These are phyloP conservation scores for Myocastor coypus DNA, from an alignment of 2,113 vertebrate genomes.

Conservation along the genomic window DNA sequence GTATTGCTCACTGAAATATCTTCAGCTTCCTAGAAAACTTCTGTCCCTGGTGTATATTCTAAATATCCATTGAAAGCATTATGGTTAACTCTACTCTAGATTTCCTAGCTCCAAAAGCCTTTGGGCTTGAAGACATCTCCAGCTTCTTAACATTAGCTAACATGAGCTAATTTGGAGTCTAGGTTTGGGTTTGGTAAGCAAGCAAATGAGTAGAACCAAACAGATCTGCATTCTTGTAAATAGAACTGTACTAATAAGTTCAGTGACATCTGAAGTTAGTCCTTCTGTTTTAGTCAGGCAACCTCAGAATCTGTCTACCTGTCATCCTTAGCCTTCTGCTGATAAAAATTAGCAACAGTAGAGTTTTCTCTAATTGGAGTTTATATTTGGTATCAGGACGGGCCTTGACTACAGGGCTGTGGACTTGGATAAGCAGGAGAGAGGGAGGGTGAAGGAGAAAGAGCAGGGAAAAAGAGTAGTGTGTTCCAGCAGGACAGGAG, in stretches of 20 bases:
- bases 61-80: conserved; percentile 18
- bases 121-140: conserved; percentile 33
- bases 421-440: background rate
- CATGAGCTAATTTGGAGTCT: background rate
- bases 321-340: background rate
- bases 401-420: background rate
- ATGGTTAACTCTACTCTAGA: background rate
- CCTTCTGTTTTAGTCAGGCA: conserved; percentile 27
- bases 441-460: background rate
- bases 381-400: background rate
- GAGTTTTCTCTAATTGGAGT: background rate
- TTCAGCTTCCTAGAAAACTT: background rate
- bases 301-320: background rate
- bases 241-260: background rate
- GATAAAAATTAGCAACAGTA: background rate
- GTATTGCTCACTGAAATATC: background rate
- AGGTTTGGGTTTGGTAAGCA: conserved; percentile 11
- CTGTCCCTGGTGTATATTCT: background rate
- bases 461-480: background rate
- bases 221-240: conserved; percentile 7
- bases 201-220: background rate
- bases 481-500: background rate
- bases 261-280: background rate
- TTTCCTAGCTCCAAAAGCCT: conserved; percentile 6
- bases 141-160: background rate